Conservation (phyloP, 2,113 vertebrate species). For the Chamaea fasciata region DNA sequence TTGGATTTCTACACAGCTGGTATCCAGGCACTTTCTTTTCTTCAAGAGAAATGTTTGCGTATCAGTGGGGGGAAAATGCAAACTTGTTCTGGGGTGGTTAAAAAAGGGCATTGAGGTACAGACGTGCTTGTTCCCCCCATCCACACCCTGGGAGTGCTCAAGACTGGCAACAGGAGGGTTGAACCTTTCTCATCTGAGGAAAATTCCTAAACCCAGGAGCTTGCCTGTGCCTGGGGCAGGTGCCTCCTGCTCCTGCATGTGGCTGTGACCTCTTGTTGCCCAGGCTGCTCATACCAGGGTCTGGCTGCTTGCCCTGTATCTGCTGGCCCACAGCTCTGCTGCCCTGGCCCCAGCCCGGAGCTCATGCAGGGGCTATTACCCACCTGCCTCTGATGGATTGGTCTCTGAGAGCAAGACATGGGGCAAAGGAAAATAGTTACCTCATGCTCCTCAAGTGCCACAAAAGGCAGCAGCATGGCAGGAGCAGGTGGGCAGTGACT, state of each 20-base stretch:
- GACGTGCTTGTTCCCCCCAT: fast-evolving
- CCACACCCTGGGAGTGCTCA: background rate
- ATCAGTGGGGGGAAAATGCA: background rate
- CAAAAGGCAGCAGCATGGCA: fast-evolving
- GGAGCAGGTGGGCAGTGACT: background rate
- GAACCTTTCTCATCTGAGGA: background rate
- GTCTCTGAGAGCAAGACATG: background rate
- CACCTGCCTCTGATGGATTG: fast-evolving
- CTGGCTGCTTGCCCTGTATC: background rate
- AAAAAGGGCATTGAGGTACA: background rate
- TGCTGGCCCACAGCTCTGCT: background rate
- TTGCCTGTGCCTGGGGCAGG: background rate
- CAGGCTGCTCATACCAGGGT: fast-evolving
- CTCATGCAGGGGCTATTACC: background rate
- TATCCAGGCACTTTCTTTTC: background rate
- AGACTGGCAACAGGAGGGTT: background rate
- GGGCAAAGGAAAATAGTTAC: background rate
- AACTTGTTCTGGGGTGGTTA: background rate
- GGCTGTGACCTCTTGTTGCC: background rate
- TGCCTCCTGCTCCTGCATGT: background rate
- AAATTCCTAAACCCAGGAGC: background rate
- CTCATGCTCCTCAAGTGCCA: fast-evolving
- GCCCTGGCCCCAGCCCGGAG: background rate
- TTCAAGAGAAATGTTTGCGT: background rate
- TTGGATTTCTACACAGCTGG: background rate